Base-by-base conservation (phyloP, 2,797 vertebrate species). In the Pampus argenteus region DNA sequence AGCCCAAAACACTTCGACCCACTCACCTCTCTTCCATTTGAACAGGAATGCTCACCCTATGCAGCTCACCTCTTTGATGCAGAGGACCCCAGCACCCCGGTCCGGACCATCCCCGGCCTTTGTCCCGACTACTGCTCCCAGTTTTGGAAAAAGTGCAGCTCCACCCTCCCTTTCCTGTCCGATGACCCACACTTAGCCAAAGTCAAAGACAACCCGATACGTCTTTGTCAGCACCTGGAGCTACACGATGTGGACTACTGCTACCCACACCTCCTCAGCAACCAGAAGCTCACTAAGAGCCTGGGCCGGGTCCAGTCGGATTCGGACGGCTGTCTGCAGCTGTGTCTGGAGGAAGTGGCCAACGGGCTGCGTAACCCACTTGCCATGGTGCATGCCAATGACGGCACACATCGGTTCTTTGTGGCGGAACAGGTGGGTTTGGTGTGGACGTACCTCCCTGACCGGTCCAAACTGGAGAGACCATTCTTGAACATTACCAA, bases 61-160 rank as follows among this genome's bases (percentile, higher is more conserved):
- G 96, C 98, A 0, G 98, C 98, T 78, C 98, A 99, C 89, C 93
- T 99, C 42, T 99, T 95, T 0, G 98, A 99, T 0, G 96, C 97
- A 0, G 98, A 99, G 75, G 97, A 98, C 79, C 93, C 95, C 0
- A 94, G 90, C 87, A 99, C 97, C 0, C 96, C 96, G 0, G 61
- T 95, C 62, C 90, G 96, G 48, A 95, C 95, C 0, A 90, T 99
- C 68, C 96, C 97, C 0, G 98, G 98, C 0, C 97, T 99, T 1
- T 99, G 98, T 58, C 94, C 92, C 0, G 96, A 97, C 84, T 98
- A 97, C 87, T 99, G 98, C 70, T 57, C 60, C 17, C 90, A 91
- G 47, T 86, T 97, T 78, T 97, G 96, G 96, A 91, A 54, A 4
- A 94, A 85, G 44, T 99, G 98, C 86, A 93, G 89, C n/a, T 84